Evolutionary conservation across 2,113 vertebrate species (phyloP).

Genomic region (Pelmatolapia mariae): DNA sequence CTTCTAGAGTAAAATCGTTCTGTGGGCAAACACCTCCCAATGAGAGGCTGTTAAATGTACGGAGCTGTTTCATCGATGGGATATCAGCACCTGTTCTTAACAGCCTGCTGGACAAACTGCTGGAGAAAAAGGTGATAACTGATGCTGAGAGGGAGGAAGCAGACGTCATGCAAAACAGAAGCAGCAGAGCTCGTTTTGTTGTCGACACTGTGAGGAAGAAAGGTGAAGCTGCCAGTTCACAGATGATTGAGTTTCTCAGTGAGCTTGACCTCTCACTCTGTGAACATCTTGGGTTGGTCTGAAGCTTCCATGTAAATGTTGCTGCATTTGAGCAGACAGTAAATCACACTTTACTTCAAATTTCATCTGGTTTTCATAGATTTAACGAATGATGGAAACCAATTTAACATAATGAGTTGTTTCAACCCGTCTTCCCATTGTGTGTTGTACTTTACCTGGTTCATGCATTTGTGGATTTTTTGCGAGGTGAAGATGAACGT

Average conservation of each 20-base stretch:
- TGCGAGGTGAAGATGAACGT: fast-evolving
- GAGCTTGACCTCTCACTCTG: neutral
- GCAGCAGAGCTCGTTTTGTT: neutral
- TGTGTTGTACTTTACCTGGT: fast-evolving
- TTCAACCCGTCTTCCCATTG: fast-evolving
- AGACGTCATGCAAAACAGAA: neutral
- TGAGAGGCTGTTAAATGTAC: neutral
- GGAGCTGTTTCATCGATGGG: neutral
- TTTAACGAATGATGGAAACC: fast-evolving
- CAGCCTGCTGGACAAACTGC: neutral
- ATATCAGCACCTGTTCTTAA: neutral
- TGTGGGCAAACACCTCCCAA: neutral
- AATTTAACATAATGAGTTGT: neutral
- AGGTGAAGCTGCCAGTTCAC: neutral
- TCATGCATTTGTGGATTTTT: neutral
- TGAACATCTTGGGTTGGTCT: neutral
- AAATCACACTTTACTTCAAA: neutral
- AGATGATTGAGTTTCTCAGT: fast-evolving
- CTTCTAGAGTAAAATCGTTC: neutral
- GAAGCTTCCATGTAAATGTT: neutral
- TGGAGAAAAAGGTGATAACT: neutral
- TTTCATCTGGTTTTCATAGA: neutral
- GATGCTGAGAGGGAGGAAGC: neutral
- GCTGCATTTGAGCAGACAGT: neutral
- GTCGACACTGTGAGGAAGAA: neutral